Percentiles rank a stretch among this genome's conserved stretches.
Conservation (phyloP, 2,888 invertebrate species). For the Stenichneumon culpator region DNA sequence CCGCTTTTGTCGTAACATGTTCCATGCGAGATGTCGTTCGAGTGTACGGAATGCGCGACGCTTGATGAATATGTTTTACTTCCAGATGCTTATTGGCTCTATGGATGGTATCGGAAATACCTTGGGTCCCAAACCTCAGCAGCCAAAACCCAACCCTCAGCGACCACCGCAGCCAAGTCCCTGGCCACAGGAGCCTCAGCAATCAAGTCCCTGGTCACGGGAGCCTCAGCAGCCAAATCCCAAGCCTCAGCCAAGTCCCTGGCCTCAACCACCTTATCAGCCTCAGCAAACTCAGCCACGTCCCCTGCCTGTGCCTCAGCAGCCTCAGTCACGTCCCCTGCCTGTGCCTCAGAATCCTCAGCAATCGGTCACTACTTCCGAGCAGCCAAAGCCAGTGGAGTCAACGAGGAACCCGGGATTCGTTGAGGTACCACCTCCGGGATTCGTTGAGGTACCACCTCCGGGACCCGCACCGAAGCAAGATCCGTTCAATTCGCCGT, state of each 20-base stretch:
- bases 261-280: constrained; percentile 3
- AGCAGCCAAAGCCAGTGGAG: not conserved
- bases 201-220: constrained; percentile 57
- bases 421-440: not conserved
- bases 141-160: constrained; percentile 42
- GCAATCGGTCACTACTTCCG: constrained; percentile 21
- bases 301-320: constrained; percentile 26
- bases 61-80: not conserved
- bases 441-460: not conserved
- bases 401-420: not conserved
- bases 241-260: constrained; percentile 37
- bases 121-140: constrained; percentile 25
- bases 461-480: not conserved
- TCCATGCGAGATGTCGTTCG: not conserved
- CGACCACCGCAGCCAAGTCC: constrained; percentile 13
- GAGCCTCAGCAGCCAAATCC: constrained; percentile 53
- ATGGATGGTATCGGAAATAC: constrained; percentile 49
- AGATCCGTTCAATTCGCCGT: not conserved
- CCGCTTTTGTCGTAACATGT: not conserved
- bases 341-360: constrained; percentile 13
- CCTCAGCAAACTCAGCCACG: constrained; percentile 39
- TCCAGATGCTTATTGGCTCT: constrained; percentile 71
- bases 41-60: not conserved
- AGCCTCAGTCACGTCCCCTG: constrained; percentile 36
- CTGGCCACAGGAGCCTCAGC: not conserved